These are phyloP conservation scores for Camponotus vicinus DNA, from an alignment of 1,140 invertebrate genomes.

Conservation along the genomic window DNA sequence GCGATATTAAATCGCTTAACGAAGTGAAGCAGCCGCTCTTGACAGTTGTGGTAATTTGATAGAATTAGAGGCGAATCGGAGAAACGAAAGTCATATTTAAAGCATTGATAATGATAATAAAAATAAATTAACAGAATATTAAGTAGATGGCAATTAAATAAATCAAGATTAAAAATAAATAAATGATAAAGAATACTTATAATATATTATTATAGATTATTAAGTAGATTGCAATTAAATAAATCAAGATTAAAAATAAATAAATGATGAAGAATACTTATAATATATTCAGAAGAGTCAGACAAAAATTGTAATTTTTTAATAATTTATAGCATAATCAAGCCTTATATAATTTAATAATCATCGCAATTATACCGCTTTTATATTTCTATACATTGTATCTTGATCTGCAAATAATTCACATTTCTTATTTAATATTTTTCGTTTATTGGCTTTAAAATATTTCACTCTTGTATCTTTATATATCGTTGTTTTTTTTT, in stretches of 20 bases:
- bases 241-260: background rate
- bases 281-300: background rate
- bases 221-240: too few relatives aligned
- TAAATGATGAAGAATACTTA: background rate
- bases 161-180: background rate
- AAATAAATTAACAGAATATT: background rate
- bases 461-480: background rate
- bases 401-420: background rate
- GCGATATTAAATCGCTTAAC: slow-evolving; percentile 20
- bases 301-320: background rate
- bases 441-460: background rate
- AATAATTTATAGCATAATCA: background rate
- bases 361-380: background rate
- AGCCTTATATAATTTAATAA: background rate
- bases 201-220: background rate
- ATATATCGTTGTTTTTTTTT: background rate
- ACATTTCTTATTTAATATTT: background rate
- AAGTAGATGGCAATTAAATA: background rate
- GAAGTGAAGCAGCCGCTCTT: background rate
- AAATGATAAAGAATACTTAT: background rate
- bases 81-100: background rate
- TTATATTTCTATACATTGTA: background rate
- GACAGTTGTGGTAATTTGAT: background rate
- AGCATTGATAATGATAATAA: background rate
- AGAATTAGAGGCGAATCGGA: background rate